Percentiles rank a stretch among this genome's conserved stretches.
phyloP scores from a whole-genome alignment of 1,140 invertebrate genomes.

The Aporrectodea caliginosa region DNA sequence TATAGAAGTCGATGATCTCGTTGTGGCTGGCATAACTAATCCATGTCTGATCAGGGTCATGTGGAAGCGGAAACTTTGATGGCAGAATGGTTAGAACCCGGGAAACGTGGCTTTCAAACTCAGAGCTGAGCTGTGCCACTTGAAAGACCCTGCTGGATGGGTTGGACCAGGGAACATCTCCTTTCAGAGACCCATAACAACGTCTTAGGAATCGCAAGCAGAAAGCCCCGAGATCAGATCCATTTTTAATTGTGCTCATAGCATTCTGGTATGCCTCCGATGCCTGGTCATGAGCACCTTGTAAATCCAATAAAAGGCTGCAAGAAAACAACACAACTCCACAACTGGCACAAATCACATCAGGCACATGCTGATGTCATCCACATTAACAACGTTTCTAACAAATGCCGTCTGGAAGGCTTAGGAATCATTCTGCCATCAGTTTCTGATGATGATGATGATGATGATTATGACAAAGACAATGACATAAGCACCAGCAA shows the following conservation, averaged over 20 bases:
- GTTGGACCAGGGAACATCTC: neutral
- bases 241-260: neutral
- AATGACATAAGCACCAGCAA: too few relatives aligned
- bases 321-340: neutral
- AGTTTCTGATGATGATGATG: too few relatives aligned
- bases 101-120: neutral
- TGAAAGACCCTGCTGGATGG: neutral
- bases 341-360: too few relatives aligned
- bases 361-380: too few relatives aligned
- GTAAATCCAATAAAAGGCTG: neutral
- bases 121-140: neutral
- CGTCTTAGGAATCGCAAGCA: neutral
- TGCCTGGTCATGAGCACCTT: neutral
- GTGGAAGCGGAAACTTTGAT: neutral
- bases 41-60: neutral
- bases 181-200: neutral
- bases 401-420: too few relatives aligned
- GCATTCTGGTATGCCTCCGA: neutral
- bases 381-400: too few relatives aligned
- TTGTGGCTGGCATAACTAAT: neutral
- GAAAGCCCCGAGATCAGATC: neutral
- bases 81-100: neutral
- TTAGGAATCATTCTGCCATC: too few relatives aligned
- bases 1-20: neutral
- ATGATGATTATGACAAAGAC: too few relatives aligned